A percentile compares a stretch with the other conserved stretches of the same genome.
Evolutionary conservation across 2,113 vertebrate genomes (phyloP).

Genomic region (Coreoperca whiteheadi): DNA sequence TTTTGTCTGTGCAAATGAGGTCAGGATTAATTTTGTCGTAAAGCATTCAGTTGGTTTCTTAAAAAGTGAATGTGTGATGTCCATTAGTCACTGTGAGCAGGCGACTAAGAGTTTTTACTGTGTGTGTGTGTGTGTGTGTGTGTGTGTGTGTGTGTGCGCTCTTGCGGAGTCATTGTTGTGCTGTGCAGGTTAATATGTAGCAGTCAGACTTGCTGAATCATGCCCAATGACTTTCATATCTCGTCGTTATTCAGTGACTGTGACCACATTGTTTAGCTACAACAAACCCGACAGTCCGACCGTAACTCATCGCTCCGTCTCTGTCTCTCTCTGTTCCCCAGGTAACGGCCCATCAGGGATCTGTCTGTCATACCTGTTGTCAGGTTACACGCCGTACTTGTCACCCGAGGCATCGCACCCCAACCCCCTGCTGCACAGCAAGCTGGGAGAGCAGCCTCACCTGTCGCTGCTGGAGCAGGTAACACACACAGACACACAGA

Average conservation of each 20-base stretch:
- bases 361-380: slow-evolving; percentile 86
- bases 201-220: slow-evolving; percentile 32
- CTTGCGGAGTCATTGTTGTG: slow-evolving; percentile 18
- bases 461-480: slow-evolving; percentile 85
- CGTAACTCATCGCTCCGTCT: not conserved
- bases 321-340: slow-evolving; percentile 38
- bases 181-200: too few species aligned
- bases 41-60: not conserved
- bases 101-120: fast-evolving
- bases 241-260: fast-evolving
- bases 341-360: slow-evolving; percentile 88
- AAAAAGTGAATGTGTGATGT: not conserved
- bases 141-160: not conserved
- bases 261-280: not conserved
- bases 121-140: not conserved
- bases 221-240: not conserved
- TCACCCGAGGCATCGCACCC: slow-evolving; percentile 78
- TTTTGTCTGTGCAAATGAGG: not conserved
- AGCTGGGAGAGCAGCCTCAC: slow-evolving; percentile 78
- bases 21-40: not conserved
- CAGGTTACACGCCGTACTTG: slow-evolving; percentile 85
- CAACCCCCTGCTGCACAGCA: slow-evolving; percentile 83
- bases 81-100: not conserved
- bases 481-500: not conserved
- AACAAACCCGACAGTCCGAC: not conserved